Percentiles rank a stretch among this genome's conserved stretches.
Conservation (phyloP, 1,140 invertebrate genomes). For the Nilaparvata lugens region DNA sequence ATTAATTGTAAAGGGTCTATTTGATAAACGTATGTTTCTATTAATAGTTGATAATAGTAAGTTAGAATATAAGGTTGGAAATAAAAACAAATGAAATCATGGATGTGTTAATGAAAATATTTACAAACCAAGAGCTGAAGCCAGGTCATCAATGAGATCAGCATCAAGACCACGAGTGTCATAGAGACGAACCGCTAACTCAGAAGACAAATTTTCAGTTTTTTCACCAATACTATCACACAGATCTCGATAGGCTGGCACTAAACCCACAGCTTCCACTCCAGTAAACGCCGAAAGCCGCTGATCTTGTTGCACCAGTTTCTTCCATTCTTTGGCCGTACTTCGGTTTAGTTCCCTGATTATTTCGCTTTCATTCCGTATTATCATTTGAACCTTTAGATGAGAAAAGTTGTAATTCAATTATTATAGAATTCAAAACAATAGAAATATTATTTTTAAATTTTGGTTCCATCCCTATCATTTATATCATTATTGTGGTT, state of each 20-base stretch:
- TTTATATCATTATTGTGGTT: no score
- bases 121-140: conserved; percentile 36
- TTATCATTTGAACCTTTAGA: conserved; percentile 56
- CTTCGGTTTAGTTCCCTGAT: conserved; percentile 44
- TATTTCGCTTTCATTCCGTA: conserved; percentile 58
- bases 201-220: conserved; percentile 38
- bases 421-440: no score
- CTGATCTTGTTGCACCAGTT: conserved; percentile 47
- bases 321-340: conserved; percentile 50
- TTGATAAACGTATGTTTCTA: no score
- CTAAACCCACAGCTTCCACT: conserved; percentile 51
- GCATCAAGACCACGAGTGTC: conserved; percentile 69
- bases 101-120: no score
- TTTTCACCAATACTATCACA: conserved; percentile 7
- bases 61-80: no score
- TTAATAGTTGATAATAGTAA: no score
- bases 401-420: no score
- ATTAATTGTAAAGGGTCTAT: no score
- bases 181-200: conserved; percentile 62
- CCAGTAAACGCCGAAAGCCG: conserved; percentile 50
- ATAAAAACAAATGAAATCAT: no score
- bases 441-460: no score
- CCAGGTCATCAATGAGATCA: conserved; percentile 57
- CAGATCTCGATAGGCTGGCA: conserved; percentile 55
- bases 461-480: no score